A percentile compares a stretch with the other conserved stretches of the same genome.
Conservation (phyloP, 2,888 invertebrate species). For the Scaptodrosophila latifasciaeformis region DNA sequence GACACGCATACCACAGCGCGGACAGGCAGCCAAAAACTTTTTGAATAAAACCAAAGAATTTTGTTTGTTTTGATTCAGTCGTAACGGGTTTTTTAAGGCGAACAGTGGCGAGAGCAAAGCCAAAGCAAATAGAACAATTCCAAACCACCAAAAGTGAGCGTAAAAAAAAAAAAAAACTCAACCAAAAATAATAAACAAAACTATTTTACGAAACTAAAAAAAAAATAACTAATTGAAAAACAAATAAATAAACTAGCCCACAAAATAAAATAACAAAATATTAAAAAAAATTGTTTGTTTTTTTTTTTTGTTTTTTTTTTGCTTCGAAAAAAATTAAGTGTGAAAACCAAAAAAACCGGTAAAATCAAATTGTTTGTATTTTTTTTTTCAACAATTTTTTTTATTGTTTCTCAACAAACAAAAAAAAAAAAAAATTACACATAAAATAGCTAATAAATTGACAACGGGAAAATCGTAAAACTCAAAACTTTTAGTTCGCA, state of each 20-base stretch:
- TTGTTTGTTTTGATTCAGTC: conserved; percentile 72
- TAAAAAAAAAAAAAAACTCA: not conserved
- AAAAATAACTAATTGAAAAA: conserved; percentile 22
- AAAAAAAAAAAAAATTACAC: no score
- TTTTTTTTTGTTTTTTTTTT: conserved; percentile 17
- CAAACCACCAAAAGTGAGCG: conserved; percentile 3
- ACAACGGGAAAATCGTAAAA: no score
- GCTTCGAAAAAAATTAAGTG: no score
- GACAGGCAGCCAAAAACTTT: conserved; percentile 32
- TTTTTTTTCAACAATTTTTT: no score
- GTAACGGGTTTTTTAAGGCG: conserved; percentile 66
- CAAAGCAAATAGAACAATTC: conserved; percentile 14
- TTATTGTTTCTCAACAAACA: no score
- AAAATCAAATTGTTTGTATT: no score
- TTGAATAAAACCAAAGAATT: conserved; percentile 67
- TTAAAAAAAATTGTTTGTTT: conserved; percentile 3
- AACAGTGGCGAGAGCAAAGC: conserved; percentile 36
- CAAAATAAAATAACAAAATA: conserved; percentile 16
- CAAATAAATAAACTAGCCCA: not conserved
- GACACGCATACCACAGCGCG: no score
- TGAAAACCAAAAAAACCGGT: no score
- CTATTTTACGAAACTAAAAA: conserved; percentile 29
- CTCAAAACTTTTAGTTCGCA: no score
- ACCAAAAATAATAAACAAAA: not conserved
- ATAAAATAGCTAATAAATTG: no score